Percentiles rank a stretch among this genome's conserved stretches.
phyloP scores from a whole-genome alignment of 2,888 invertebrate species.

The Boloria selene region DNA sequence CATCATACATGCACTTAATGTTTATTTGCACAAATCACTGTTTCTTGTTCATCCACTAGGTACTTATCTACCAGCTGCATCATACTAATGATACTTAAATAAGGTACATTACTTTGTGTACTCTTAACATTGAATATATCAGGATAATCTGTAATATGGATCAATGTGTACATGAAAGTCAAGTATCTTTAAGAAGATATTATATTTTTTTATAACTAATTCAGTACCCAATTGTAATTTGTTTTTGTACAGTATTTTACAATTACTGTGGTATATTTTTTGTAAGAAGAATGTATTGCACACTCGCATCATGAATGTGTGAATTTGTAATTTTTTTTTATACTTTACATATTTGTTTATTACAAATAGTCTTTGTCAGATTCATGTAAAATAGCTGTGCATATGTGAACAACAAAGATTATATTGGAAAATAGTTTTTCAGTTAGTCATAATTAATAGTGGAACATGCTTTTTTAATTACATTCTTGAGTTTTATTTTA shows the following conservation, averaged over 20 bases:
- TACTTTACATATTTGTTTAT: slow-evolving; percentile 8
- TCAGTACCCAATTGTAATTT: neutral
- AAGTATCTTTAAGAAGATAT: slow-evolving; percentile 3
- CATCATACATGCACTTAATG: slow-evolving; percentile 16
- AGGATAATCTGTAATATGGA: too few species aligned
- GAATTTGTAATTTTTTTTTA: slow-evolving; percentile 12
- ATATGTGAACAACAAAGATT: slow-evolving; percentile 58
- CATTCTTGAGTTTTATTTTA: slow-evolving; percentile 59
- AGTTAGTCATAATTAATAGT: slow-evolving; percentile 70
- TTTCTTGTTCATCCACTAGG: slow-evolving; percentile 17
- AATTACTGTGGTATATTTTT: slow-evolving; percentile 9
- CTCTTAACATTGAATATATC: too few species aligned
- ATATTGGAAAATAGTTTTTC: slow-evolving; percentile 64
- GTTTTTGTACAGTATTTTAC: slow-evolving; percentile 8
- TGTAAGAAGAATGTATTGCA: neutral
- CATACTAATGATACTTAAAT: slow-evolving; percentile 31
- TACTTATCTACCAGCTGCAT: slow-evolving; percentile 28
- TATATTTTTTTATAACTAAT: neutral
- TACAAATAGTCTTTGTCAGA: slow-evolving; percentile 39
- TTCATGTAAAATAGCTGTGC: slow-evolving; percentile 71
- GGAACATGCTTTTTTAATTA: slow-evolving; percentile 76
- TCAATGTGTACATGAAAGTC: neutral
- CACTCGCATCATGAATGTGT: neutral
- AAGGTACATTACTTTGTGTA: neutral
- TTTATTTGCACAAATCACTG: slow-evolving; percentile 26